phyloP scores from a whole-genome alignment of 1,140 invertebrate species.

The Lepidurus arcticus region DNA sequence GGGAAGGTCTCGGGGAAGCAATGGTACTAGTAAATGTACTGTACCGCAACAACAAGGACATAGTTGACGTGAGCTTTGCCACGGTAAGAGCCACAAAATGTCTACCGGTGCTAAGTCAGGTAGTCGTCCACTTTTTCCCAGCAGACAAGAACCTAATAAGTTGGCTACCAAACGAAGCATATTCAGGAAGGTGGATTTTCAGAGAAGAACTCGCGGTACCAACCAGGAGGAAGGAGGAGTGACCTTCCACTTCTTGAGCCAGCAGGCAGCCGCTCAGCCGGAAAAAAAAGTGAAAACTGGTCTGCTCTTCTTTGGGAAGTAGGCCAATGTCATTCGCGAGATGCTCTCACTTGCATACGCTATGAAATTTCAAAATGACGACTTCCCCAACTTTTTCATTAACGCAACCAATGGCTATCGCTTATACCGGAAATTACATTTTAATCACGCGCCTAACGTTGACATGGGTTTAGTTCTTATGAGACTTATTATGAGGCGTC shows the following conservation, averaged over 20 bases:
- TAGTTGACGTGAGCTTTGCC: neutral
- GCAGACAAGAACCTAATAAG: neutral
- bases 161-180: neutral
- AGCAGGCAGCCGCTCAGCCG: neutral
- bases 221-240: neutral
- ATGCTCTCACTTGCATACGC: neutral
- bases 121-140: neutral
- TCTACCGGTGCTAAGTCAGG: neutral
- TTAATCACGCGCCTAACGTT: neutral
- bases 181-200: neutral
- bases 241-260: neutral
- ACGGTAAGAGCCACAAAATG: neutral
- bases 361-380: neutral
- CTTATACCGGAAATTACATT: neutral
- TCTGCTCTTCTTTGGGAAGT: conserved; percentile 4
- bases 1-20: neutral
- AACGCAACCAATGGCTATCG: neutral
- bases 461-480: too few species aligned
- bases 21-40: neutral
- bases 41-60: neutral
- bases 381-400: neutral
- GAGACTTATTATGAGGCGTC: too few species aligned
- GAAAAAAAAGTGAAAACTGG: conserved; percentile 15
- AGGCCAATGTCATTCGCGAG: conserved; percentile 1
- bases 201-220: neutral